These are phyloP conservation scores for Casuarius casuarius DNA, from an alignment of 2,113 vertebrate species.

Conservation along the genomic window DNA sequence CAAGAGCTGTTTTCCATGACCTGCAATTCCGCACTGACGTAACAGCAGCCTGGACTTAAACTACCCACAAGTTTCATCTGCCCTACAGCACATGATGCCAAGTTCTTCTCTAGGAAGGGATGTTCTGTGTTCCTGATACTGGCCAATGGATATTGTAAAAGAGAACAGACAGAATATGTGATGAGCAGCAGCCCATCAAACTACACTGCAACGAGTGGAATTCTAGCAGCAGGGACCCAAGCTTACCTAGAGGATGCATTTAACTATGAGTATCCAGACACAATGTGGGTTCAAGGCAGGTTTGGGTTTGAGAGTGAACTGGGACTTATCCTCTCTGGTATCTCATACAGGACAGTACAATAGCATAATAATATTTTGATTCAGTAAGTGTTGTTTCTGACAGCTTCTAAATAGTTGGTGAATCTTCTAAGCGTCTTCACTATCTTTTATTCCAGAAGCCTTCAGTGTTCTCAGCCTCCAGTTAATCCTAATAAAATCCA, in stretches of 20 bases:
- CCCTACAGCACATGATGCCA: neutral
- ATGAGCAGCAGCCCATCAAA: neutral
- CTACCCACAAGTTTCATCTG: neutral
- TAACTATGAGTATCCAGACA: neutral
- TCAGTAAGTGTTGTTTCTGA: neutral
- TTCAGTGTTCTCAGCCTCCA: neutral
- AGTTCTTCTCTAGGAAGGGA: neutral
- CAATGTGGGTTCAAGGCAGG: neutral
- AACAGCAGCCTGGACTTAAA: neutral
- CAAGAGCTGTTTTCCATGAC: neutral
- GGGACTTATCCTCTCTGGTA: neutral
- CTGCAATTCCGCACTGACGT: neutral
- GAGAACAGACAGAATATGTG: neutral
- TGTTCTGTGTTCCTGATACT: neutral
- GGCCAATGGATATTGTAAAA: neutral
- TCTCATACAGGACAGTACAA: neutral
- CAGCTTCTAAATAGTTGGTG: neutral
- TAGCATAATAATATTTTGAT: neutral
- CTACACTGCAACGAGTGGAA: neutral
- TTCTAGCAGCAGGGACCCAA: neutral
- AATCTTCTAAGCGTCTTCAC: neutral
- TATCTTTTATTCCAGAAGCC: neutral
- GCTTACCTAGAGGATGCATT: neutral
- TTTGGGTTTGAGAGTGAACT: neutral
- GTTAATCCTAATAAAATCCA: neutral